Base-by-base conservation (phyloP, 2,888 invertebrate species). In the Pandemis cinnamomeana region DNA sequence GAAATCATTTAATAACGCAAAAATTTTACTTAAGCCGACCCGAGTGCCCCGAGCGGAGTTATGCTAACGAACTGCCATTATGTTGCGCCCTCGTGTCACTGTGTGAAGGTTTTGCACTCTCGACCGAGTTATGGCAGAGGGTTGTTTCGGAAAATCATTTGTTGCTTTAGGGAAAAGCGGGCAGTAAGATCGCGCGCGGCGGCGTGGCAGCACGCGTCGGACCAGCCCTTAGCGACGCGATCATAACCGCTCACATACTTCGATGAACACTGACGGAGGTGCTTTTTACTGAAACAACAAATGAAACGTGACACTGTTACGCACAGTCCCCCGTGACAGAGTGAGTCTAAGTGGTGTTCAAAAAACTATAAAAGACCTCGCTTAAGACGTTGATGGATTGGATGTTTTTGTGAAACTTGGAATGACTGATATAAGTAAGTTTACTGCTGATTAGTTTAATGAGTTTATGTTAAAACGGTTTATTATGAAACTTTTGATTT, bases 51-150 rank as follows among this genome's bases (percentile, higher is more conserved):
- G 82, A 82, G 83, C 80, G 83, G 84, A 83, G 87, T 88, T 90
- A 92, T 92, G 90, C 88, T 92, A 92, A 92, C 91, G 93, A 92
- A 91, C 89, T 87, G 87, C 88, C 89, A 92, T 92, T 92, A 92
- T 93, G 88, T 88, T 84, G 85, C 85, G 85, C 88, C 88, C 89
- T 84, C 87, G 90, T 92, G 93, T 93, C 91, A 93, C 90, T 92
- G 91, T 93, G 93, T 92, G 92, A 93, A 93, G 93, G 93, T 93
- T 93, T 88, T 87, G 87, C 91, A 90, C 92, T 90, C 91, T 90
- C 92, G 92, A 92, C 93, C 93, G 93, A 92, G 88, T 91, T 91
- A 87, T 84, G 83, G 81, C 84, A 82, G 87, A 72, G 90, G 91
- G 89, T 88, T 90, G 91, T 88, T 90, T 89, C 85, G 82, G 90